A percentile compares a stretch with the other conserved stretches of the same genome.
Conservation (phyloP, 1,140 invertebrate genomes). For the Procambarus virginalis region DNA sequence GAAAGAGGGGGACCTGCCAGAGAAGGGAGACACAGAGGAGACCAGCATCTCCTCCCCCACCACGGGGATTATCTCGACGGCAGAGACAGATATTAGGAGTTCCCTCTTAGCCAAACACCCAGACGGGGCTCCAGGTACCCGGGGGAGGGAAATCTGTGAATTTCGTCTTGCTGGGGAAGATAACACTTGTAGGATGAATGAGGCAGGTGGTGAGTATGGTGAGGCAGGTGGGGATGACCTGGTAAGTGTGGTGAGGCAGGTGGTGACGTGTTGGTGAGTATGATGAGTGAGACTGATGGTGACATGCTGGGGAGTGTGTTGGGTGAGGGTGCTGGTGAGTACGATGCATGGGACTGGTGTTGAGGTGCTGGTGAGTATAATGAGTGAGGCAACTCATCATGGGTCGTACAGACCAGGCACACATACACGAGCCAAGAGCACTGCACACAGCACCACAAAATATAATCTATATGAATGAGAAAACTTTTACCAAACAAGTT, state of each 20-base stretch:
- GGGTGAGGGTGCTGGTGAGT: background rate
- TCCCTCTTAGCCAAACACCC: conserved; percentile 26
- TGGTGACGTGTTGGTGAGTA: background rate
- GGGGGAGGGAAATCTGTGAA: conserved; percentile 7
- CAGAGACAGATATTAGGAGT: conserved; percentile 26
- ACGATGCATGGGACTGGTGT: no score
- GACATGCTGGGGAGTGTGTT: background rate
- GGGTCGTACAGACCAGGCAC: no score
- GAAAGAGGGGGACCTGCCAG: background rate
- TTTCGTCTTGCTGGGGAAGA: conserved; percentile 1
- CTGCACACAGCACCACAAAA: no score
- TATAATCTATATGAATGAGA: no score
- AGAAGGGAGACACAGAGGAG: background rate
- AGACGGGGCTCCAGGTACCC: background rate
- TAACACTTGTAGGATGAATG: background rate
- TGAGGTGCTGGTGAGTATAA: no score
- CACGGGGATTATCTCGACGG: conserved; percentile 15
- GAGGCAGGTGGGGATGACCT: no score
- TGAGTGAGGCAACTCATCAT: no score
- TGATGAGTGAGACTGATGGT: background rate
- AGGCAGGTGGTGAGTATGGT: no score
- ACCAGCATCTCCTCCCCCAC: background rate
- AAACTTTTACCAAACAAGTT: no score
- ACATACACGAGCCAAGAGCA: no score
- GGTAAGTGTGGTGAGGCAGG: no score